phyloP scores from a whole-genome alignment of 2,888 invertebrate genomes.

The Epiblema foenella region DNA sequence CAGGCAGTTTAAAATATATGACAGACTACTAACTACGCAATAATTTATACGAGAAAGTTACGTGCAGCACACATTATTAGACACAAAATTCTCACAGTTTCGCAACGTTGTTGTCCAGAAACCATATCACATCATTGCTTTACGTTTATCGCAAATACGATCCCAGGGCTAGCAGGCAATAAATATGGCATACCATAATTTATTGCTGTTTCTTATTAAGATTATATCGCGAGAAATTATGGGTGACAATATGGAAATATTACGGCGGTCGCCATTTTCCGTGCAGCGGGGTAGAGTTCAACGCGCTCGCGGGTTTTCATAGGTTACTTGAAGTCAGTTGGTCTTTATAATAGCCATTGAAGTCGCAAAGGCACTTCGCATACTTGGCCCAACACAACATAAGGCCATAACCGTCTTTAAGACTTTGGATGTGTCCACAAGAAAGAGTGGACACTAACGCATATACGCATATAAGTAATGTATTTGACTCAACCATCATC shows the following conservation, averaged over 20 bases:
- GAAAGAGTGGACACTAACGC: no score
- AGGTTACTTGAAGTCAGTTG: background rate
- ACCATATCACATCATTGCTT: conserved; percentile 27
- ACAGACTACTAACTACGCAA: no score
- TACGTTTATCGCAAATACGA: conserved; percentile 36
- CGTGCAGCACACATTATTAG: background rate
- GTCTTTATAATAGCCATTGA: no score
- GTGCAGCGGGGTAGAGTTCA: conserved; percentile 20
- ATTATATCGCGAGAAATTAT: conserved; percentile 39
- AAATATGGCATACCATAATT: conserved; percentile 38
- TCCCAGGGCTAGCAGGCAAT: conserved; percentile 26
- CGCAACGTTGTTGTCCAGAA: conserved; percentile 4
- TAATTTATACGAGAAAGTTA: background rate
- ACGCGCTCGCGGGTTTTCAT: conserved; percentile 24
- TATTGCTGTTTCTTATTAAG: conserved; percentile 40
- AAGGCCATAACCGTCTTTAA: no score
- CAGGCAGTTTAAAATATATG: no score
- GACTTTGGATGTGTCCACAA: no score
- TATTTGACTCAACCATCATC: no score
- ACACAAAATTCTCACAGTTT: background rate
- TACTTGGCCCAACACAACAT: no score
- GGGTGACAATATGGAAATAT: conserved; percentile 43
- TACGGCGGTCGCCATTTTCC: conserved; percentile 18
- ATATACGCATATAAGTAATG: no score
- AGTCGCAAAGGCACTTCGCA: no score